Conservation (phyloP, 2,888 invertebrate genomes). For the Heliconius erato region DNA sequence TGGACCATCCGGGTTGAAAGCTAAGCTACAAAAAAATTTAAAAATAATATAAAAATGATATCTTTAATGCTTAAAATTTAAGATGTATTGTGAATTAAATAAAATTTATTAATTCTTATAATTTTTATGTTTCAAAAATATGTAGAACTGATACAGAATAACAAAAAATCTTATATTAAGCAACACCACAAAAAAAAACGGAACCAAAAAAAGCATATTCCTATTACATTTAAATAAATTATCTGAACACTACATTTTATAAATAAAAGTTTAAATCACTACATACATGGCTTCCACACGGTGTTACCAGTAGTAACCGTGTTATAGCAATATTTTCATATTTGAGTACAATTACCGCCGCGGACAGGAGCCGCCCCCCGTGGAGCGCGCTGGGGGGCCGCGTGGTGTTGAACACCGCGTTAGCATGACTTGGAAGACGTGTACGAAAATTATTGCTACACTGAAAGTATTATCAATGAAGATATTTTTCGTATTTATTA, state of each 20-base stretch:
- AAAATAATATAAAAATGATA: not conserved
- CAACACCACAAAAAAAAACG: too few relatives aligned
- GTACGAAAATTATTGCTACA: conserved; percentile 26
- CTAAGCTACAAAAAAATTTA: not conserved
- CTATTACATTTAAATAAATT: not conserved
- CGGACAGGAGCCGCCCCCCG: conserved; percentile 76
- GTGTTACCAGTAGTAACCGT: conserved; percentile 61
- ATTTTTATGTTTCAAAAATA: too few relatives aligned
- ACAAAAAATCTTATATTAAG: too few relatives aligned
- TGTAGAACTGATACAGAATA: too few relatives aligned
- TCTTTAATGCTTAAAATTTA: too few relatives aligned
- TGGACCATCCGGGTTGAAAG: too few relatives aligned
- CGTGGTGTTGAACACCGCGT: conserved; percentile 41
- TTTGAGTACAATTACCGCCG: conserved; percentile 70
- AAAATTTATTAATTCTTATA: too few relatives aligned
- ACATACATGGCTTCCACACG: conserved; percentile 46
- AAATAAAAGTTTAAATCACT: not conserved
- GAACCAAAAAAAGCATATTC: not conserved
- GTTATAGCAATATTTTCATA: conserved; percentile 72
- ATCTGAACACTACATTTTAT: not conserved
- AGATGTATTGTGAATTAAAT: too few relatives aligned
- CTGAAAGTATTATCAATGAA: conserved; percentile 6
- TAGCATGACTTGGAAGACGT: conserved; percentile 28
- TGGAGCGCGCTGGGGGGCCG: conserved; percentile 71
- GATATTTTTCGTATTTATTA: not conserved